Percentiles rank a stretch among this genome's conserved stretches.
Evolutionary conservation across 2,888 invertebrate species (phyloP).

Genomic region (Clivina fossor): DNA sequence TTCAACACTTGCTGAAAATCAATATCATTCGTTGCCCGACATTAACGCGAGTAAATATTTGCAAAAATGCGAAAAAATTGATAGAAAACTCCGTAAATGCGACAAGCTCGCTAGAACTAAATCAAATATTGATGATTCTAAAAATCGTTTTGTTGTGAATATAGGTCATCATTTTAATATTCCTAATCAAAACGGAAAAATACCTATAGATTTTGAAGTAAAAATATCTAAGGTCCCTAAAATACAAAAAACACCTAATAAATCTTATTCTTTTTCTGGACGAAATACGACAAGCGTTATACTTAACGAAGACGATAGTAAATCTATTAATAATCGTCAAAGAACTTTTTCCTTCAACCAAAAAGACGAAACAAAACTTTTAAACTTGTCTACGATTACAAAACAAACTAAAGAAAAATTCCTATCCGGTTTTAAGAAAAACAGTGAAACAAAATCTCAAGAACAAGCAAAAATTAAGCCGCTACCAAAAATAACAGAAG

Average conservation of each 20-base stretch:
- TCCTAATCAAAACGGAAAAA: conserved; percentile 45
- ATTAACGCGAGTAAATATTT: conserved; percentile 70
- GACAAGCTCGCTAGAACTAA: conserved; percentile 45
- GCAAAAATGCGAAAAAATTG: conserved; percentile 70
- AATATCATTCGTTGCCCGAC: conserved; percentile 72
- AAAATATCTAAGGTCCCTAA: conserved; percentile 52
- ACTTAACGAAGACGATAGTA: neutral
- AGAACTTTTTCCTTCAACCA: neutral
- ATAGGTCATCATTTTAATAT: conserved; percentile 53
- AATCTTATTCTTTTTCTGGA: conserved; percentile 19
- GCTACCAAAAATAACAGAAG: conserved; percentile 27
- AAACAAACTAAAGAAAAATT: conserved; percentile 29
- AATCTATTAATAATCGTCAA: neutral
- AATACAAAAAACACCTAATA: conserved; percentile 30
- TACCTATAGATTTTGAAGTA: conserved; percentile 52
- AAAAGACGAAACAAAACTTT: conserved; percentile 1
- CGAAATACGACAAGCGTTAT: conserved; percentile 14
- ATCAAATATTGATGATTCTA: conserved; percentile 39
- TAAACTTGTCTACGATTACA: conserved; percentile 20
- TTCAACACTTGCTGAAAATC: conserved; percentile 62
- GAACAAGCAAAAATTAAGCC: conserved; percentile 10
- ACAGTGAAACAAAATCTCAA: conserved; percentile 3
- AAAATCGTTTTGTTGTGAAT: conserved; percentile 52
- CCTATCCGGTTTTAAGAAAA: conserved; percentile 22
- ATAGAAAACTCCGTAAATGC: conserved; percentile 64